Evolutionary conservation across 2,797 vertebrate genomes (phyloP).

Genomic region (Hypotaenidia okinawae): DNA sequence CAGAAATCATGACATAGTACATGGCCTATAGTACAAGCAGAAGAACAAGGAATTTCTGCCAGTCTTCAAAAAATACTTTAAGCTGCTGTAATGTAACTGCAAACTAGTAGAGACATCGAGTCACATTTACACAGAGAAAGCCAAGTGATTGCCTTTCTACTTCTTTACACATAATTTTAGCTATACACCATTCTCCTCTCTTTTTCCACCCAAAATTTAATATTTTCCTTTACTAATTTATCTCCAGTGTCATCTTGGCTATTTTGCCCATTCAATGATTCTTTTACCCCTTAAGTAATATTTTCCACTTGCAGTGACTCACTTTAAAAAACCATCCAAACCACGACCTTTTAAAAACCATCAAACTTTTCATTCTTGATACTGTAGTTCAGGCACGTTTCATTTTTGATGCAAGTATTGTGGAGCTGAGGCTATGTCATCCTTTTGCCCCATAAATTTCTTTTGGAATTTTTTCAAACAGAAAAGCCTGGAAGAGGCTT

Average conservation of each 20-base stretch:
- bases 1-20: not conserved
- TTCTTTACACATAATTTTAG: not conserved
- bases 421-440: not conserved
- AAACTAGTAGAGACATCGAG: not conserved
- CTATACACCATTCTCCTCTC: not conserved
- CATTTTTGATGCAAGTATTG: not conserved
- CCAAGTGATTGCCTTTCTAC: not conserved
- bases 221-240: conserved; percentile 20
- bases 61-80: not conserved
- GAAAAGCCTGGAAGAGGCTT: not conserved
- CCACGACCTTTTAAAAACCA: not conserved
- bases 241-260: not conserved
- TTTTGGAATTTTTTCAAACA: fast-evolving
- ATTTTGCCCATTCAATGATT: not conserved
- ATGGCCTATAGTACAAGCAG: not conserved
- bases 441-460: not conserved
- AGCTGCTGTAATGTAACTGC: not conserved
- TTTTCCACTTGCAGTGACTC: not conserved
- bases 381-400: not conserved
- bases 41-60: not conserved
- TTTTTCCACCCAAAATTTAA: not conserved
- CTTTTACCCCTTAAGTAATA: conserved; percentile 1
- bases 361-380: not conserved
- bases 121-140: not conserved
- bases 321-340: conserved; percentile 10